A percentile compares a stretch with the other conserved stretches of the same genome.
Conservation (phyloP, 2,113 vertebrate genomes). For the Neolamprologus sp. region DNA sequence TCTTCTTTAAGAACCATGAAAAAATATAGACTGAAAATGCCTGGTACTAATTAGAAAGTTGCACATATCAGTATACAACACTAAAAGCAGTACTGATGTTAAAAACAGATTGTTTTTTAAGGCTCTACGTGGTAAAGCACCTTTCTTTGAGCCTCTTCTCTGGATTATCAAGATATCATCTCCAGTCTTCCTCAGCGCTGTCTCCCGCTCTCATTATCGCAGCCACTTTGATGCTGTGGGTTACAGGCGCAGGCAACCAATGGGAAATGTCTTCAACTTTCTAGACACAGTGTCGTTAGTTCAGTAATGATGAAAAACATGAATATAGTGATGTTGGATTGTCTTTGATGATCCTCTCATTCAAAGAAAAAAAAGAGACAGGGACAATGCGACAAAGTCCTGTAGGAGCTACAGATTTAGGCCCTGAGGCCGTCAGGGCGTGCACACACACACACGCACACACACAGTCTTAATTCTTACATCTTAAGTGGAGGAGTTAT, state of each 20-base stretch:
- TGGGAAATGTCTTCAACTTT: not conserved
- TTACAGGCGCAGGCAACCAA: not conserved
- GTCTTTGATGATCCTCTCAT: conserved; percentile 25
- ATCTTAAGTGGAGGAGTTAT: not conserved
- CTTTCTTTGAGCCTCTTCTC: not conserved
- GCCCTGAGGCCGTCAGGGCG: not conserved
- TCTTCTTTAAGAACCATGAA: not conserved
- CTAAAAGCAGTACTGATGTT: not conserved
- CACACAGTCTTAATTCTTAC: not conserved
- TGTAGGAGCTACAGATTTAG: not conserved
- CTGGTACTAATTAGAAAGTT: not conserved
- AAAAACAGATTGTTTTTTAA: not conserved
- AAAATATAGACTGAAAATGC: not conserved
- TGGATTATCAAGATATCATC: not conserved
- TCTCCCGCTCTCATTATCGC: conserved; percentile 15
- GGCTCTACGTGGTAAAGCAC: not conserved
- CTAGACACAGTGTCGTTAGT: not conserved
- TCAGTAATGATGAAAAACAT: conserved; percentile 38
- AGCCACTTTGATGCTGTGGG: conserved; percentile 7
- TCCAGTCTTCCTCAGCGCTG: not conserved
- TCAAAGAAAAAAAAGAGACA: conserved; percentile 8
- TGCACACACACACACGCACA: not conserved
- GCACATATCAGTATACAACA: not conserved
- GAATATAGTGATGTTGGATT: conserved; percentile 10
- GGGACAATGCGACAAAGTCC: conserved; percentile 1